These are phyloP conservation scores for Lindbergichthys nudifrons DNA, from an alignment of 2,797 vertebrate genomes.

Conservation along the genomic window DNA sequence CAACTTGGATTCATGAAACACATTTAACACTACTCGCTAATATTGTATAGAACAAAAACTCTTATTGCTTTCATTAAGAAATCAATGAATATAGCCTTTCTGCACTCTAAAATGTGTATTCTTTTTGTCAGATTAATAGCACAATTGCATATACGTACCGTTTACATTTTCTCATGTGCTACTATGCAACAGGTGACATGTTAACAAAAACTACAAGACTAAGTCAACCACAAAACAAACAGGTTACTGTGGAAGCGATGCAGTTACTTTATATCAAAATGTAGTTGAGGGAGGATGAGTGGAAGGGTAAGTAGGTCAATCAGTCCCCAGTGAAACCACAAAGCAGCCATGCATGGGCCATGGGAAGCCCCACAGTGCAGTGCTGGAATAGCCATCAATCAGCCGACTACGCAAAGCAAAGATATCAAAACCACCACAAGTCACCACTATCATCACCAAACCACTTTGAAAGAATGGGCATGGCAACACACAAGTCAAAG, in stretches of 20 bases:
- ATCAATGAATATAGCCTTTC: slow-evolving; percentile 1
- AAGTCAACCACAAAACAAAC: slow-evolving; percentile 75
- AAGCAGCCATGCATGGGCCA: slow-evolving; percentile 91
- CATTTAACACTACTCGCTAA: background rate
- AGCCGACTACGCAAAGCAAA: slow-evolving; percentile 84
- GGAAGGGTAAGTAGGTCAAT: slow-evolving; percentile 72
- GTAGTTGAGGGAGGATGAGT: slow-evolving; percentile 69
- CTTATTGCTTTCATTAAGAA: background rate
- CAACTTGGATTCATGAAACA: background rate
- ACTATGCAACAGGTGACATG: slow-evolving; percentile 57
- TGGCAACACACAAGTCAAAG: slow-evolving; percentile 83
- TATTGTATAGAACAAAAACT: background rate
- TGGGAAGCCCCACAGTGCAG: slow-evolving; percentile 80
- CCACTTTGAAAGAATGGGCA: slow-evolving; percentile 82
- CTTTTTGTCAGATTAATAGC: background rate
- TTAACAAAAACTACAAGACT: slow-evolving; percentile 59
- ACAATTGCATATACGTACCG: slow-evolving; percentile 3
- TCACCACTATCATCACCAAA: slow-evolving; percentile 83
- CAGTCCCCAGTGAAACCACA: slow-evolving; percentile 78
- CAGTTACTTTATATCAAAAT: slow-evolving; percentile 66
- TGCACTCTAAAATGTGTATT: background rate
- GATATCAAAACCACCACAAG: slow-evolving; percentile 78
- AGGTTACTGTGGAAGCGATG: slow-evolving; percentile 72
- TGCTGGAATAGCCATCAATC: slow-evolving; percentile 79
- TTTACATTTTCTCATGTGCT: slow-evolving; percentile 8